Percentiles rank a stretch among this genome's conserved stretches.
These are phyloP conservation scores for Lysandra bellargus DNA, from an alignment of 2,888 invertebrate species.

Conservation along the genomic window DNA sequence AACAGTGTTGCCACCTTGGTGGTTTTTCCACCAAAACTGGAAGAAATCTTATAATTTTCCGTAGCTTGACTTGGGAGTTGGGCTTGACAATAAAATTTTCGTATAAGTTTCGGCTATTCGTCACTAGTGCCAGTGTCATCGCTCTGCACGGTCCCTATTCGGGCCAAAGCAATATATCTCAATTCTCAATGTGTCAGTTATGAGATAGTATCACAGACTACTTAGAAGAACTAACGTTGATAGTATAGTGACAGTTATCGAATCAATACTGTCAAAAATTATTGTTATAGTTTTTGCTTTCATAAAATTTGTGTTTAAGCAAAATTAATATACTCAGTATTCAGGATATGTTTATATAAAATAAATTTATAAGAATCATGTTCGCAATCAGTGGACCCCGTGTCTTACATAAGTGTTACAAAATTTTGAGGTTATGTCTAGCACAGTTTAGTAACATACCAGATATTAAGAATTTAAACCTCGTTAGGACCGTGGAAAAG, in stretches of 20 bases:
- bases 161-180: no score
- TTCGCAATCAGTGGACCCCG: conserved; percentile 62
- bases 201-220: no score
- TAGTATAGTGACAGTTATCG: conserved; percentile 19
- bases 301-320: not conserved
- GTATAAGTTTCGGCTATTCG: no score
- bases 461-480: conserved; percentile 69
- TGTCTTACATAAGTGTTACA: conserved; percentile 71
- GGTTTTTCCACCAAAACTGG: no score
- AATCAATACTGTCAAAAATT: conserved; percentile 16
- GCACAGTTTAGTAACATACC: conserved; percentile 67
- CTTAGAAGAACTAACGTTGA: no score
- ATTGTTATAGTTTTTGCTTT: conserved; percentile 13
- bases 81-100: no score
- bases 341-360: conserved; percentile 18
- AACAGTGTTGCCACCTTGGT: no score
- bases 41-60: no score
- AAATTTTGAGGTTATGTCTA: conserved; percentile 77
- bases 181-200: no score
- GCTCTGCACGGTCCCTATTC: no score
- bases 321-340: not conserved
- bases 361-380: conserved; percentile 52
- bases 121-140: no score
- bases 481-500: conserved; percentile 74
- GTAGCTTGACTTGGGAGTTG: no score